Conservation (phyloP, 2,113 vertebrate species). For the Trichechus manatus region DNA sequence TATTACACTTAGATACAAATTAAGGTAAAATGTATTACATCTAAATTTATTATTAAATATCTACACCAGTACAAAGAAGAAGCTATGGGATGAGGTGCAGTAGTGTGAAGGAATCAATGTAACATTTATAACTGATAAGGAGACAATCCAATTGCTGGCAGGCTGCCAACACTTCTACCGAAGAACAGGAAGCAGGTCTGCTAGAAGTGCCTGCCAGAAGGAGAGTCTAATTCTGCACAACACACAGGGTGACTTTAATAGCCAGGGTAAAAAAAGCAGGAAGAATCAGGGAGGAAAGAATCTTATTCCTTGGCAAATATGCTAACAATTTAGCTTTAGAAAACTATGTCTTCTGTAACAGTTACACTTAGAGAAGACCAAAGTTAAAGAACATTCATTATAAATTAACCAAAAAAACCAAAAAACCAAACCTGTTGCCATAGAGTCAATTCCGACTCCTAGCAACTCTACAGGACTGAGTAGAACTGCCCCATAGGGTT, state of each 20-base stretch:
- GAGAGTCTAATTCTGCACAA: background rate
- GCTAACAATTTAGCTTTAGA: background rate
- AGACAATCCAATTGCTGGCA: background rate
- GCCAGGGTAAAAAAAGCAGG: background rate
- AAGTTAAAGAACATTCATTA: conserved; percentile 6
- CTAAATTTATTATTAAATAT: background rate
- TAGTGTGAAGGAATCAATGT: background rate
- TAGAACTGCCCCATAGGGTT: too few relatives aligned
- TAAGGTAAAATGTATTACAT: background rate
- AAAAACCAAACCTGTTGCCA: too few relatives aligned
- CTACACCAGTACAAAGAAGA: background rate
- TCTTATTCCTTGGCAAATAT: background rate
- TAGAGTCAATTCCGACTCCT: too few relatives aligned
- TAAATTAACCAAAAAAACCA: background rate
- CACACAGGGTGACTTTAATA: background rate
- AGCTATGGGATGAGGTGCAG: background rate
- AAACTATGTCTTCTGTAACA: background rate
- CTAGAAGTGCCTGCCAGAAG: fast-evolving
- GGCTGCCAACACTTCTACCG: background rate
- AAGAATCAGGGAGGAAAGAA: background rate
- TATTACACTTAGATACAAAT: background rate
- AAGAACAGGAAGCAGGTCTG: background rate
- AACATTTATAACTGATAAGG: background rate
- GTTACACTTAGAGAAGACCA: background rate
- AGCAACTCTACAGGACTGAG: too few relatives aligned